Conservation (phyloP, 53 echinoderm and acorn worm genomes). For the Mesocentrotus franciscanus region DNA sequence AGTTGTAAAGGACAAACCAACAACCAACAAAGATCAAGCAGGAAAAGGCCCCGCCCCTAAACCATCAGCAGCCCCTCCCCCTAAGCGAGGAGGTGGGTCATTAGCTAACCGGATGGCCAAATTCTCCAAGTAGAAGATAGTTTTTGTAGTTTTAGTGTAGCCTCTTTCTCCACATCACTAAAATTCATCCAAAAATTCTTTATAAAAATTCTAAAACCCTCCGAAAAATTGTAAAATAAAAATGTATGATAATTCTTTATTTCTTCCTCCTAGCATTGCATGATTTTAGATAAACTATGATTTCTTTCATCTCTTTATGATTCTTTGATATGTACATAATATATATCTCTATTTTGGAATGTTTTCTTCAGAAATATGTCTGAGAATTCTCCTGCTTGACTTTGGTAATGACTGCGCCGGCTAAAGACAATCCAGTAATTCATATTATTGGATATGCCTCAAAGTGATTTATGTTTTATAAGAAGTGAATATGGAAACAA, state of each 20-base stretch:
- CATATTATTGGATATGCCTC: not conserved
- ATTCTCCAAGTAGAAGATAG: constrained; percentile 55
- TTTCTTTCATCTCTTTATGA: constrained; percentile 14
- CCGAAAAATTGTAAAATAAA: constrained; percentile 4
- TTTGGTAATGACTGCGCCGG: constrained; percentile 3
- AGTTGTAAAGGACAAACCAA: constrained; percentile 58
- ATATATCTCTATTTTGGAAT: constrained; percentile 56
- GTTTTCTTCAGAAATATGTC: constrained; percentile 42
- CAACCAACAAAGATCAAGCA: constrained; percentile 40
- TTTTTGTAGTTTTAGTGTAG: constrained; percentile 25
- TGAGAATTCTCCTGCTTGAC: constrained; percentile 51
- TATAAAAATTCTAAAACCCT: constrained; percentile 12
- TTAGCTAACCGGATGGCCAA: constrained; percentile 43
- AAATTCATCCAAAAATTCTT: constrained; percentile 17
- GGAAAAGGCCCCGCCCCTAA: constrained; percentile 60
- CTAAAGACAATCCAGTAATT: not conserved
- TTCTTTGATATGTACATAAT: constrained; percentile 59
- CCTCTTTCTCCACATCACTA: not conserved
- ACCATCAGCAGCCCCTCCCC: constrained; percentile 44
- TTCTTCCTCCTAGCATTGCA: constrained; percentile 44
- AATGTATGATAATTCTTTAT: constrained; percentile 26
- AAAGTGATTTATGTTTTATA: not conserved
- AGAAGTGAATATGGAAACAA: not conserved
- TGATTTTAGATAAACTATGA: constrained; percentile 35
- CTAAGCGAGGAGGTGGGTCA: constrained; percentile 33